Percentiles rank a stretch among this genome's conserved stretches.
Evolutionary conservation across 2,888 invertebrate genomes (phyloP).

Genomic region (Pherbina coryleti): DNA sequence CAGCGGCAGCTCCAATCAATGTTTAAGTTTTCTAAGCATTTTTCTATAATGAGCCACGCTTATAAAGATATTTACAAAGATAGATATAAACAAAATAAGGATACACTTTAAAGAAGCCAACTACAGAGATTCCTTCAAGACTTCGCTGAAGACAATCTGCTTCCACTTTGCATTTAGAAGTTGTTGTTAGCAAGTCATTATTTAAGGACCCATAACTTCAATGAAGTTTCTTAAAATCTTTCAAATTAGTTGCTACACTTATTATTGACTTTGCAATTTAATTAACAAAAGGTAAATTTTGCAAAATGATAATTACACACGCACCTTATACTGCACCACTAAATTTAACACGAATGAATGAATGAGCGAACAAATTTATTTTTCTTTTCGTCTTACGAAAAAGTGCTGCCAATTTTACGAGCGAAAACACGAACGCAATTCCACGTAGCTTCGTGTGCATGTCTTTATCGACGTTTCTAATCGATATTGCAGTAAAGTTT

Average conservation of each 20-base stretch:
- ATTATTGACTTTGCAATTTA: not conserved
- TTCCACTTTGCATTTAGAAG: too few relatives aligned
- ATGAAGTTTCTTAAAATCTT: too few relatives aligned
- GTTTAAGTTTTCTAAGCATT: too few relatives aligned
- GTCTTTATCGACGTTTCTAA: not conserved
- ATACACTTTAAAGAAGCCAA: too few relatives aligned
- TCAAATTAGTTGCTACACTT: not conserved
- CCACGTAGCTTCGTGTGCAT: conserved; percentile 52
- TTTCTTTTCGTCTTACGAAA: conserved; percentile 37
- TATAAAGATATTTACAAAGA: too few relatives aligned
- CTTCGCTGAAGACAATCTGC: not conserved
- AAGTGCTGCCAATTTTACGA: conserved; percentile 48
- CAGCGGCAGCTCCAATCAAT: not conserved
- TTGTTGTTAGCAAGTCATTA: too few relatives aligned
- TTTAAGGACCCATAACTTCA: too few relatives aligned
- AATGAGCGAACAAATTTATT: conserved; percentile 49
- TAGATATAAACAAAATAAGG: not conserved
- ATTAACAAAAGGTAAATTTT: not conserved
- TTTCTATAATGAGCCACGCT: too few relatives aligned
- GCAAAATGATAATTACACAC: conserved; percentile 25
- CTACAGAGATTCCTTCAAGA: too few relatives aligned
- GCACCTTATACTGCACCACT: conserved; percentile 53
- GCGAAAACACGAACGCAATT: conserved; percentile 35
- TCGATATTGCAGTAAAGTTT: not conserved
- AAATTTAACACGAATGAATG: conserved; percentile 57